These are phyloP conservation scores for Pseudocheirus occidentalis DNA, from an alignment of 2,797 vertebrate genomes.

Conservation along the genomic window DNA sequence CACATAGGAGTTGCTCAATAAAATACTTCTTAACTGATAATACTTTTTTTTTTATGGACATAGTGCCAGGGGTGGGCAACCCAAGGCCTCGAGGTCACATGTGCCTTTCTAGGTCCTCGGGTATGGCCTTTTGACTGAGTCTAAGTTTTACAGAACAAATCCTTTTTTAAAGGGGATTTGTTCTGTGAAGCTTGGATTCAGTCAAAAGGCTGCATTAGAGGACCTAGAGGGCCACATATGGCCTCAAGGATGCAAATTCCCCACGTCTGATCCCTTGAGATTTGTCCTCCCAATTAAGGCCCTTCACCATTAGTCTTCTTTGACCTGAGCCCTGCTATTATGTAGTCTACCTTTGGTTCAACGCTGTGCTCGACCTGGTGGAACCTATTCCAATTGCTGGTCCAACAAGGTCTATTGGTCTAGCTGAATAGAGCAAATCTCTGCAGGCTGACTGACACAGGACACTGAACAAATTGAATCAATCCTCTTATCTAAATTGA, in stretches of 20 bases:
- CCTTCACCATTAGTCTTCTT: neutral
- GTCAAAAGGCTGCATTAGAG: no score
- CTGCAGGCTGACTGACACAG: neutral
- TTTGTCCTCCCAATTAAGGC: neutral
- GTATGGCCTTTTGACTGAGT: no score
- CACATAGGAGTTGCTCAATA: neutral
- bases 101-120: no score
- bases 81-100: no score
- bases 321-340: neutral
- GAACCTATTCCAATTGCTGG: neutral
- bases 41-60: constrained; percentile 1
- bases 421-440: neutral
- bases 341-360: neutral
- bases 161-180: no score
- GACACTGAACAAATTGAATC: neutral
- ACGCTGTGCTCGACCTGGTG: neutral
- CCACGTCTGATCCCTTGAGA: neutral
- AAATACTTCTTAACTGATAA: neutral
- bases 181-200: no score
- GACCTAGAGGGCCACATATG: no score
- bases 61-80: no score
- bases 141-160: no score
- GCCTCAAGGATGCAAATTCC: no score
- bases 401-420: neutral
- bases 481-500: neutral